phyloP scores from a whole-genome alignment of 1,140 invertebrate species.

The Pseudomyrmex concolor region DNA sequence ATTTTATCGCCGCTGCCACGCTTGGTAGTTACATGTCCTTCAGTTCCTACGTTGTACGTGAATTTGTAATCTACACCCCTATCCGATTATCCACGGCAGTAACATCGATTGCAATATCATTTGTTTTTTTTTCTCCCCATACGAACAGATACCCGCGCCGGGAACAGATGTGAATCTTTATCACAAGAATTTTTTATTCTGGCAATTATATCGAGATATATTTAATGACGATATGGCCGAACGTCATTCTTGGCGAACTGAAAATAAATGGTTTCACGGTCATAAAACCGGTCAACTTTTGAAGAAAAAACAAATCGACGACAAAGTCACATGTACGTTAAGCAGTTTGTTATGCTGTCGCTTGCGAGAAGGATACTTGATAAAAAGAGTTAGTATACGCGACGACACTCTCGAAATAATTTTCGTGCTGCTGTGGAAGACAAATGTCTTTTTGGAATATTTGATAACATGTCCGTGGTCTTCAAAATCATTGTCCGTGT shows the following conservation, averaged over 20 bases:
- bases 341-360: conserved; percentile 90
- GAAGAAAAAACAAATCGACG: conserved; percentile 89
- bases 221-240: conserved; percentile 62
- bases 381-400: conserved; percentile 86
- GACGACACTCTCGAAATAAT: conserved; percentile 89
- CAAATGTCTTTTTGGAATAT: conserved; percentile 91
- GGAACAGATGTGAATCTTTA: conserved; percentile 88
- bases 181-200: conserved; percentile 90
- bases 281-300: conserved; percentile 86
- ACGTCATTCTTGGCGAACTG: conserved; percentile 82
- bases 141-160: conserved; percentile 81
- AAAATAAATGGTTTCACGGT: conserved; percentile 87
- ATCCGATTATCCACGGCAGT: not conserved
- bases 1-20: conserved; percentile 92
- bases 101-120: conserved; percentile 20
- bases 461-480: conserved; percentile 88
- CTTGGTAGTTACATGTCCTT: conserved; percentile 90
- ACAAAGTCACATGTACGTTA: conserved; percentile 88
- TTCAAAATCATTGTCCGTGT: conserved; percentile 80
- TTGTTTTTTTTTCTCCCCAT: conserved; percentile 6
- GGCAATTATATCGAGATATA: conserved; percentile 88
- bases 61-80: conserved; percentile 12
- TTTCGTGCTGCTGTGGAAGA: conserved; percentile 91
- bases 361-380: conserved; percentile 92
- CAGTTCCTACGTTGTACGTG: conserved; percentile 83